Evolutionary conservation across 2,888 invertebrate genomes (phyloP).

Genomic region (Xanthorhoe spadicearia): DNA sequence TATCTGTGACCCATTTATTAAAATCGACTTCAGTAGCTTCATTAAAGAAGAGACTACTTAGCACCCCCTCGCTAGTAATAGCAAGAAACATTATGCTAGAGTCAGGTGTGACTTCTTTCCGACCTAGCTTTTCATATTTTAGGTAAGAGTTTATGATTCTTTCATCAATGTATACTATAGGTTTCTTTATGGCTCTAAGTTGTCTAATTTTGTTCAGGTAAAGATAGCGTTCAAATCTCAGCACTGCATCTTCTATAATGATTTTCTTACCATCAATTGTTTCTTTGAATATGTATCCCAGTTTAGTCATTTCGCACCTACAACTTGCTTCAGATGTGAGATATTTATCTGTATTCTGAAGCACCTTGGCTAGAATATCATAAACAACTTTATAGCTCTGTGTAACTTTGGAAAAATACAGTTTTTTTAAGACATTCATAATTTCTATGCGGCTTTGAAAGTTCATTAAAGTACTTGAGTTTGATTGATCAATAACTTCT

Average conservation of each 20-base stretch:
- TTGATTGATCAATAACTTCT: neutral
- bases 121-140: constrained; percentile 45
- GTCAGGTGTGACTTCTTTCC: constrained; percentile 19
- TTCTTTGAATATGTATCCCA: constrained; percentile 52
- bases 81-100: constrained; percentile 49
- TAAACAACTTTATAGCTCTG: constrained; percentile 19
- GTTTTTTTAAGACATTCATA: constrained; percentile 36
- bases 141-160: constrained; percentile 47
- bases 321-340: constrained; percentile 27
- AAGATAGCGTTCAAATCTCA: constrained; percentile 57
- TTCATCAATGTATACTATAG: constrained; percentile 59
- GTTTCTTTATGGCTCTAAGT: constrained; percentile 39
- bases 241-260: constrained; percentile 59
- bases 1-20: constrained; percentile 61
- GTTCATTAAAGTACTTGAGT: neutral
- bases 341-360: constrained; percentile 31
- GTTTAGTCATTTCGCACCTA: constrained; percentile 39
- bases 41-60: constrained; percentile 54
- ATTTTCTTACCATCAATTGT: constrained; percentile 42
- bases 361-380: constrained; percentile 23
- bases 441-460: constrained; percentile 21
- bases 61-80: constrained; percentile 49
- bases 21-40: constrained; percentile 49
- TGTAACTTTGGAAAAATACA: constrained; percentile 12
- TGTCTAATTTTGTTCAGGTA: constrained; percentile 57